Percentiles rank a stretch among this genome's conserved stretches.
Evolutionary conservation across 2,888 invertebrate genomes (phyloP).

Genomic region (Colletes collaris): DNA sequence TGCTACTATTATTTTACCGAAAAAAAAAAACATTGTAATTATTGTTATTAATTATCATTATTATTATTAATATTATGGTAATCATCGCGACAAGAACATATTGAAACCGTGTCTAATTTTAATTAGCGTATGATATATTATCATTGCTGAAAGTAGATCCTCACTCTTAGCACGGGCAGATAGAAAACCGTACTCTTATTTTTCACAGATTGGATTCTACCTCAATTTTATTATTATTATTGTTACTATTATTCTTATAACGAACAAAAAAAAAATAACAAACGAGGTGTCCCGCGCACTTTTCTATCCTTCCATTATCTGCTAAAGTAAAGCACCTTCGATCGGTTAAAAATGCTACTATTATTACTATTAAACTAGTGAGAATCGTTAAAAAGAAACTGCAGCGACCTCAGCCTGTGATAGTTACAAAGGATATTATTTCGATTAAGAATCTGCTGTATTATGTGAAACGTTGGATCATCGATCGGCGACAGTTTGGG

Average conservation of each 20-base stretch:
- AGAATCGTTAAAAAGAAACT: constrained; percentile 65
- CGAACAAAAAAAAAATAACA: not conserved
- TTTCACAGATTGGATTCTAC: constrained; percentile 80
- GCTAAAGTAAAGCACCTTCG: constrained; percentile 42
- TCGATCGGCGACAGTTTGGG: constrained; percentile 31
- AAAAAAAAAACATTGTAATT: constrained; percentile 48
- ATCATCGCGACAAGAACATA: constrained; percentile 69
- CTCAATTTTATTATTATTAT: constrained; percentile 75
- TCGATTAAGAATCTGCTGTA: constrained; percentile 79
- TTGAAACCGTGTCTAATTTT: constrained; percentile 79
- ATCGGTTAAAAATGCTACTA: constrained; percentile 44
- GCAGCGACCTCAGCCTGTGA: constrained; percentile 83
- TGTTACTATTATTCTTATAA: constrained; percentile 22
- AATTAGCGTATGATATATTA: constrained; percentile 75
- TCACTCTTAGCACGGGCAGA: constrained; percentile 78
- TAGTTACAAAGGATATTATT: constrained; percentile 82
- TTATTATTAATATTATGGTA: constrained; percentile 49
- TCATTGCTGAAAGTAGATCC: constrained; percentile 79
- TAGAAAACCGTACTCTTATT: constrained; percentile 46
- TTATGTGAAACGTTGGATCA: constrained; percentile 67
- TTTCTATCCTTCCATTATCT: constrained; percentile 52
- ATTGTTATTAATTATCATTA: constrained; percentile 56
- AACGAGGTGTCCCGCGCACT: constrained; percentile 47
- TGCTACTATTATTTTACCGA: constrained; percentile 66
- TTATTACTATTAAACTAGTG: constrained; percentile 44